Evolutionary conservation across 2,888 invertebrate species (phyloP), one percentile per base, ranked within the genome.

Genomic region (Gerris lacustris): DNA sequence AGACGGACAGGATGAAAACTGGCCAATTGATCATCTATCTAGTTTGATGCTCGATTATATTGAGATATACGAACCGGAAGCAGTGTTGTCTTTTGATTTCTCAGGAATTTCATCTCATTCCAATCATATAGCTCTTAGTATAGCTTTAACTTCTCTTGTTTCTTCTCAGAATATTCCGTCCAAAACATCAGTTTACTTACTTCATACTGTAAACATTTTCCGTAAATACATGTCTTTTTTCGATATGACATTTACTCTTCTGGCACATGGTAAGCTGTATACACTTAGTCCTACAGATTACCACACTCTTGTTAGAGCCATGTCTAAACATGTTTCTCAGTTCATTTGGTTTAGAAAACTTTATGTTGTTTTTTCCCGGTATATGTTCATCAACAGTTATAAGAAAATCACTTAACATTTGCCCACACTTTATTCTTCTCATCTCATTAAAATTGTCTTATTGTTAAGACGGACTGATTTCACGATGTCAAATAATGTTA

Each of bases 261-360:
- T 91, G 74, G 82, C 89, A 79, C 90, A 91, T 76, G 87, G 89
- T 74, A 86, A 89, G 81, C 88, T 91, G 90, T 90, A 81, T 82
- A 83, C 44, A 44, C 44, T 15, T 17, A n/a, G 31, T 5, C 31
- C 18, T 66, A 0, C 62, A 45, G 72, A 44, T 44, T 67, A 67
- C 43, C 44, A 15, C 7, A 43, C 44, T 45, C 15, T 67, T 31
- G 44, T 45, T 43, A 9, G 9, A 75, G 95, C 96, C 5, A 96
- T 97, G 95, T 84, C 84, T 75, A 85, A 86, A 70, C 96, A 98
- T 80, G 82, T 84, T 75, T 93, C 94, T n/a, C 98, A 99, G 81
- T 87, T 94, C 82, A 87, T 93, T 63, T 99, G 98, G 98, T 98
- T 93, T 81, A 86, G 98, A 71, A 86, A 87, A 79, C 83, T 98